Evolutionary conservation across 1,140 invertebrate genomes (phyloP), one percentile per base, ranked within the genome.

Genomic region (Sycophaga agraensis): DNA sequence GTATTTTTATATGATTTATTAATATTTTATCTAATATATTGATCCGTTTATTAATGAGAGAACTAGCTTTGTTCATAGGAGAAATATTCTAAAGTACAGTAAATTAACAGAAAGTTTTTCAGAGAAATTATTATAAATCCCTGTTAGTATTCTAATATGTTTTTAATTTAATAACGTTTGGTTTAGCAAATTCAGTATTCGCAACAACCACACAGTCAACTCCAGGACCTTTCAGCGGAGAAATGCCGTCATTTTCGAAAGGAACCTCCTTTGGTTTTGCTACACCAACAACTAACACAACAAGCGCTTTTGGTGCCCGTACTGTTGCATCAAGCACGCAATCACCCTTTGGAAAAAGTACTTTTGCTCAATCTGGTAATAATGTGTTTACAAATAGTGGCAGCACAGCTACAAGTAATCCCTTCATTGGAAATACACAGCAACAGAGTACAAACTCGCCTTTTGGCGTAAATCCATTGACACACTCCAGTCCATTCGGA

Each of bases 391-490:
- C 24, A 1, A 53, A 24, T 11, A 34, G 39, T 2, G 19, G 35
- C 0, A 24, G 42, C 2, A 46, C 35, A 0, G 45, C 43, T 6
- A 39, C 17, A 53, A 1, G 12, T 14, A 65, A 51, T 21, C 39
- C 45, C 1, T 53, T 56, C 40, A 26, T 57, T 12, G n/a, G 11
- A 12, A 31, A 31, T 31, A 34, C n/a, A 0, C 43, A 45, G 16
- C 39, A 40, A 22, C 16, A 35, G 4, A 35, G 14, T 16, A 57
- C 57, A 2, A 35, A 21, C 19, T 55, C 62, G 12, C 67, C 67
- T 0, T 73, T 73, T 11, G 66, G 65, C 4, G 58, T 54, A 0
- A n/a, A n/a, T n/a, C n/a, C n/a, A n/a, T n/a, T n/a, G n/a, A 7
- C 49, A 2, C 24, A 35, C 1, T 17, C 65, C 5, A 37, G 50